A percentile compares a stretch with the other conserved stretches of the same genome.
These are phyloP conservation scores for Thermophis baileyi DNA, from an alignment of 2,113 vertebrate species.

Conservation along the genomic window DNA sequence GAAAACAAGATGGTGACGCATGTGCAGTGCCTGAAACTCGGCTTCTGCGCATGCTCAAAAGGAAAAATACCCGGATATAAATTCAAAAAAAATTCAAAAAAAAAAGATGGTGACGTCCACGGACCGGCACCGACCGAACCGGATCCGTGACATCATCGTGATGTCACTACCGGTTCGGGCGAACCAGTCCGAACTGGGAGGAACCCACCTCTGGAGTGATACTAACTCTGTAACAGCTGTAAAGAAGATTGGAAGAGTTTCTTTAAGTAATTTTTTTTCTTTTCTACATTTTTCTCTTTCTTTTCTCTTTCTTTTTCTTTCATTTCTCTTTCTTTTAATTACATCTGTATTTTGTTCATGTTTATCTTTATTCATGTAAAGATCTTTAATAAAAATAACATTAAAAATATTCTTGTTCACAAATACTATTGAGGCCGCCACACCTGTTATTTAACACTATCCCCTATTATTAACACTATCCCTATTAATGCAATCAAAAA, in stretches of 20 bases:
- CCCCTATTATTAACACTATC: neutral
- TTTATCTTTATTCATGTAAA: neutral
- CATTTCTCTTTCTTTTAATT: neutral
- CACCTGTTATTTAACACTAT: neutral
- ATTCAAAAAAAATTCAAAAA: no score
- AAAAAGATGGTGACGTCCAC: no score
- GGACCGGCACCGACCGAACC: no score
- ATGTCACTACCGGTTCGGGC: no score
- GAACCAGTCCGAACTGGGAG: no score
- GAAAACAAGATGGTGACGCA: no score
- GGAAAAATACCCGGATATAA: no score
- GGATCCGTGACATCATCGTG: no score
- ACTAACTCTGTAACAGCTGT: neutral
- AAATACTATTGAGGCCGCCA: neutral
- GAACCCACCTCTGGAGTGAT: no score
- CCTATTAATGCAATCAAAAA: neutral
- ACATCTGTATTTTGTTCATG: neutral
- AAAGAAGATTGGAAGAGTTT: neutral
- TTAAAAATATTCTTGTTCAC: neutral
- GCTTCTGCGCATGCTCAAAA: no score
- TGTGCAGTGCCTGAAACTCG: no score
- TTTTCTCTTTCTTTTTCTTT: neutral
- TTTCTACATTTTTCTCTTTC: neutral
- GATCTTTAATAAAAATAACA: neutral
- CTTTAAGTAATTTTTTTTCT: neutral